Base-by-base conservation (phyloP, 2,113 vertebrate genomes). In the Catharus minimus region DNA sequence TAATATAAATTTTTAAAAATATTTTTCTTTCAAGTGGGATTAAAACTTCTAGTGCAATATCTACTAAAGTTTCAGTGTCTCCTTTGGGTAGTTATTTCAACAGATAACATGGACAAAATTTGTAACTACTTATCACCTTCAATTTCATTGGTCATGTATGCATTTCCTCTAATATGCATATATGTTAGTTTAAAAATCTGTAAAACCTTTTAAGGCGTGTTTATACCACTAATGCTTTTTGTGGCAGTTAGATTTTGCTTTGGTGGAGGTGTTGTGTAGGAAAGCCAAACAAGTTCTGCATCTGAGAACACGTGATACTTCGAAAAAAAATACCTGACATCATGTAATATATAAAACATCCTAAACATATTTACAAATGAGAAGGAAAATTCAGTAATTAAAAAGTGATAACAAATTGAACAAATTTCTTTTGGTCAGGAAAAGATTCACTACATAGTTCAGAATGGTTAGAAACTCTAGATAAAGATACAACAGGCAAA, bases 1-100 rank as follows among this genome's bases (percentile, higher is more conserved):
- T 52, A 65, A 83, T 9, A 38, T 0, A 53, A 53, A 61, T 49
- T 12, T 2, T 0, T 6, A 71, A 58, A 55, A 30, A 22, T 0
- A 33, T 23, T 55, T 81, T 58, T 57, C 47, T 56, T 11, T 79
- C 32, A 58, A 23, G 6, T 50, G n/a, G 4, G 2, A 46, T 64
- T 49, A 67, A 78, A 79, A 49, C 28, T 74, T 53, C 27, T 24
- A 58, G 33, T 6, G 36, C 30, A 64, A 5, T 60, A 52, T 26
- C n/a, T 58, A 15, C 53, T 46, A 49, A 67, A 27, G 2, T 56
- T 86, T 58, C 12, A 47, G 26, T 56, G 58, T 76, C 39, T 64
- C 6, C 4, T 67, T 47, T 72, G n/a, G 43, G n/a, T 52, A 82
- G 36, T 30, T 62, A 10, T 75, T 88, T 85, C 39, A 92, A 41